Conservation (phyloP, 2,797 vertebrate species). For the Spinibarbus caldwelli region DNA sequence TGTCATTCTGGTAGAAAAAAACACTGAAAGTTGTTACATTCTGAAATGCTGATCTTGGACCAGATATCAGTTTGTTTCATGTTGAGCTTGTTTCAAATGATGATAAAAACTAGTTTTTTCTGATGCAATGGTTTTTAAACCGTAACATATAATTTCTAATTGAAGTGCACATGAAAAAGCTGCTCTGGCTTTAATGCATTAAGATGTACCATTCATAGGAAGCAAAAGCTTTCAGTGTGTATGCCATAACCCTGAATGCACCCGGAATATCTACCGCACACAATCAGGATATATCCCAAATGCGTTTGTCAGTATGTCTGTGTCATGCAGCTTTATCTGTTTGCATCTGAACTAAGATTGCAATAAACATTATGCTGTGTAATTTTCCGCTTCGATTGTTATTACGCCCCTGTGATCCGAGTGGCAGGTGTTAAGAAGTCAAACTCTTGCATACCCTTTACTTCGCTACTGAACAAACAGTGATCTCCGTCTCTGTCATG, state of each 20-base stretch:
- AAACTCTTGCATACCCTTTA: not conserved
- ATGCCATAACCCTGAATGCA: not conserved
- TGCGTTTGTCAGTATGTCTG: not conserved
- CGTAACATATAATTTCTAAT: conserved; percentile 16
- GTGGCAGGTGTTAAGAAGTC: conserved; percentile 12
- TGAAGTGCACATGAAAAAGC: conserved; percentile 17
- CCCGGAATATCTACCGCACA: not conserved
- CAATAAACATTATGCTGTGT: not conserved
- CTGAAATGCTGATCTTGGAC: not conserved
- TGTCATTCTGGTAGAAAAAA: too few relatives aligned
- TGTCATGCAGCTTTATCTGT: not conserved
- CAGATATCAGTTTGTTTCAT: not conserved
- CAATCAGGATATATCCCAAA: not conserved
- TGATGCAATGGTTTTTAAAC: conserved; percentile 18
- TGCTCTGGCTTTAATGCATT: conserved; percentile 13
- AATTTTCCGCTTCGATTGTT: not conserved
- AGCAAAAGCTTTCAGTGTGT: conserved; percentile 18
- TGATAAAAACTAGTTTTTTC: not conserved
- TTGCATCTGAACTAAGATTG: not conserved
- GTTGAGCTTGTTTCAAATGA: not conserved
- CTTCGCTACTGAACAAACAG: conserved; percentile 23
- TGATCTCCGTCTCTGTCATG: conserved; percentile 7
- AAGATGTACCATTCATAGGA: not conserved
- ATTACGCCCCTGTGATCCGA: not conserved
- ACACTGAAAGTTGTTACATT: not conserved